Percentiles rank a stretch among this genome's conserved stretches.
phyloP scores from a whole-genome alignment of 2,113 vertebrate species.

The Castor canadensis region DNA sequence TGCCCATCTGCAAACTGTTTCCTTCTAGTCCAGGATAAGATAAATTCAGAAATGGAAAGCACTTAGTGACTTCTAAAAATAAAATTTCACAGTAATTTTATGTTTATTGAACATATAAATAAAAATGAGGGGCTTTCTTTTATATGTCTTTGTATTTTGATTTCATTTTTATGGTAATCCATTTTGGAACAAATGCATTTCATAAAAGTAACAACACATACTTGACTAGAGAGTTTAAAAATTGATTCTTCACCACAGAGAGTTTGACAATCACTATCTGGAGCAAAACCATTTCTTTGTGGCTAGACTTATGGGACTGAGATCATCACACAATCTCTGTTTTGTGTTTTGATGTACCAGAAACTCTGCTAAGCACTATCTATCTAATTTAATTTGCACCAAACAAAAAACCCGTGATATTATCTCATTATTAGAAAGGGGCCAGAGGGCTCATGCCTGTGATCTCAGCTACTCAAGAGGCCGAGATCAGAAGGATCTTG shows the following conservation, averaged over 20 bases:
- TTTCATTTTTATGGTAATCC: neutral
- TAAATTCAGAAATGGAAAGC: neutral
- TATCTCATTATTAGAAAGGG: neutral
- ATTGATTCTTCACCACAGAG: neutral
- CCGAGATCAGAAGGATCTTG: no score
- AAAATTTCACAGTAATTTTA: neutral
- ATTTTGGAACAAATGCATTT: neutral
- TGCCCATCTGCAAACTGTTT: neutral
- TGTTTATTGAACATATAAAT: neutral
- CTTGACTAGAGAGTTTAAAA: neutral
- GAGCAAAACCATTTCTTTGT: neutral
- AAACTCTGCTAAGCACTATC: neutral
- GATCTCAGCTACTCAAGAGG: no score
- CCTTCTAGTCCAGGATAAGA: neutral
- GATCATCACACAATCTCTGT: neutral
- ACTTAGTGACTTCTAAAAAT: neutral
- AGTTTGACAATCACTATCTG: neutral
- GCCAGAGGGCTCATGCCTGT: no score
- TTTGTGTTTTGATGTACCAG: neutral
- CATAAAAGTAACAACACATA: neutral
- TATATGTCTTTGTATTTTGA: neutral
- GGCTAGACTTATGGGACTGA: neutral
- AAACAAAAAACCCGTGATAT: neutral
- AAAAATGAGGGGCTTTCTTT: constrained; percentile 5
- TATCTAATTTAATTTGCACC: constrained; percentile 9